Evolutionary conservation across 2,113 vertebrate genomes (phyloP).

Genomic region (Uria aalge): DNA sequence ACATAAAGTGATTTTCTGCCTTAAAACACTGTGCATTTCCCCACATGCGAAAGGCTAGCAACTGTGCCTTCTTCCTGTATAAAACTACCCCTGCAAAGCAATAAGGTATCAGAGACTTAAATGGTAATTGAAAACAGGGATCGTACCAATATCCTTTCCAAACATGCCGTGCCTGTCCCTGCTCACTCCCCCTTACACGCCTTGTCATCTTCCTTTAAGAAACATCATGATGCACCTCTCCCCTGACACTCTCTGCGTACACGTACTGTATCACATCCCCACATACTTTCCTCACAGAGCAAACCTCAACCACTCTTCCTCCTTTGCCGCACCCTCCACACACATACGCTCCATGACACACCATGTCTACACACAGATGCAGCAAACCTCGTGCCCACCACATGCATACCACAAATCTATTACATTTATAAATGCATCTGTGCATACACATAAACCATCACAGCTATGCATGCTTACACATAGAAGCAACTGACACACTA

Average conservation of each 20-base stretch:
- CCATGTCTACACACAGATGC: fast-evolving
- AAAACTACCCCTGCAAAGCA: not conserved
- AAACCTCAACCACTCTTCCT: not conserved
- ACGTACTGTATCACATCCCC: not conserved
- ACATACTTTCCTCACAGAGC: not conserved
- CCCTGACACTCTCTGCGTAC: not conserved
- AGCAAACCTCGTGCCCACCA: not conserved
- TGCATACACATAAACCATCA: not conserved
- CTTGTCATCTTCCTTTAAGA: not conserved
- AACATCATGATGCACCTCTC: not conserved
- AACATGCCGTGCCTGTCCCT: not conserved
- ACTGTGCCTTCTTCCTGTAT: not conserved
- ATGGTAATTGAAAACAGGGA: not conserved
- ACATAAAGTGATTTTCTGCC: not conserved
- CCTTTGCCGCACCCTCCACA: not conserved
- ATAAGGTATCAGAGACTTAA: not conserved
- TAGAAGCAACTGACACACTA: not conserved
- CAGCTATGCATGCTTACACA: not conserved
- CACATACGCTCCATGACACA: not conserved
- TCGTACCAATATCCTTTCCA: not conserved
- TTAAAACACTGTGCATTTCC: not conserved
- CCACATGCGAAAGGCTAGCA: not conserved
- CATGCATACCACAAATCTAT: not conserved
- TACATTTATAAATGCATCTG: not conserved
- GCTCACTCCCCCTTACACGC: not conserved